A percentile compares a stretch with the other conserved stretches of the same genome.
Evolutionary conservation across 2,113 vertebrate species (phyloP).

Genomic region (Trinectes maculatus): DNA sequence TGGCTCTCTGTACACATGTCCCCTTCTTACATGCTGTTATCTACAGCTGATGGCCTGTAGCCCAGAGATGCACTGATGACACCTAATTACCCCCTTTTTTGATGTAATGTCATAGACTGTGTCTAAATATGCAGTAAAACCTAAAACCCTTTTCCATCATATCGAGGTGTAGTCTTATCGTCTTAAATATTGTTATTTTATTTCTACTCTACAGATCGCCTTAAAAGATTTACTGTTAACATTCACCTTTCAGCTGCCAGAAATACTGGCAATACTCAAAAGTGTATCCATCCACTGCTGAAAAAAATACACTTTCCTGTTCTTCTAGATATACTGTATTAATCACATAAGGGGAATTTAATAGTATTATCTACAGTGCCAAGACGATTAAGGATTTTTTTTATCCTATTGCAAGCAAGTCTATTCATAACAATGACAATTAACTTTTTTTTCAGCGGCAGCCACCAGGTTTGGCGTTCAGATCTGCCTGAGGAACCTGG

Average conservation of each 20-base stretch:
- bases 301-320: background rate
- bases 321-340: too few relatives aligned
- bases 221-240: background rate
- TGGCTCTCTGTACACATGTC: slow-evolving; percentile 32
- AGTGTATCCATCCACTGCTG: background rate
- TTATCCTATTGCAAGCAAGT: too few relatives aligned
- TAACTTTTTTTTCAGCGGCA: too few relatives aligned
- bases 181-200: too few relatives aligned
- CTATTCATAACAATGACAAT: too few relatives aligned
- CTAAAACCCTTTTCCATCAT: background rate
- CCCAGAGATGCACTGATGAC: background rate
- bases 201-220: too few relatives aligned
- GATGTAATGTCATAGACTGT: background rate
- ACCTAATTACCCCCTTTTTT: slow-evolving; percentile 1
- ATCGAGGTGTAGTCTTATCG: background rate
- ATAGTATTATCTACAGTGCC: too few relatives aligned
- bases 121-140: background rate
- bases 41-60: slow-evolving; percentile 17
- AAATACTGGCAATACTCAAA: background rate
- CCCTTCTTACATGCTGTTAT: slow-evolving; percentile 22
- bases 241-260: background rate
- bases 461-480: too few relatives aligned
- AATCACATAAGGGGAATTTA: too few relatives aligned
- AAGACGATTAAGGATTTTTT: too few relatives aligned
- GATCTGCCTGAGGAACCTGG: too few relatives aligned